phyloP scores from a whole-genome alignment of 2,797 vertebrate species.

The Pseudotriccus pelzelni region DNA sequence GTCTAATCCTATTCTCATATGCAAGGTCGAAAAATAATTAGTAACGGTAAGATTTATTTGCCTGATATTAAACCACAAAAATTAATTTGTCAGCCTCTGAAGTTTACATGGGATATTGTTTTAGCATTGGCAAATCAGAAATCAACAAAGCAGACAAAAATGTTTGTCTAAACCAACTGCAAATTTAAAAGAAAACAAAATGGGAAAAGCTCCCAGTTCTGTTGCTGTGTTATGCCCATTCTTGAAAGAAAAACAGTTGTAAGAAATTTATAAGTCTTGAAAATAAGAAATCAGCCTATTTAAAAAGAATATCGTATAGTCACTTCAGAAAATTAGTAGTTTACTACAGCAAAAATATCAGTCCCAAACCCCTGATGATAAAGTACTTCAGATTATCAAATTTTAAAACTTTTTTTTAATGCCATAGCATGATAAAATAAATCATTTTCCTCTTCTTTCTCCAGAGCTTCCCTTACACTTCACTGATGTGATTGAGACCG shows the following conservation, averaged over 20 bases:
- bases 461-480: background rate
- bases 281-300: background rate
- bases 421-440: background rate
- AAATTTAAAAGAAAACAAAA: background rate
- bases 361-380: background rate
- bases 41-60: conserved; percentile 45
- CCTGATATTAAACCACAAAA: conserved; percentile 12
- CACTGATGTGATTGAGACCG: background rate
- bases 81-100: background rate
- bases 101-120: background rate
- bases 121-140: background rate
- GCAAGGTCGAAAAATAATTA: conserved; percentile 59
- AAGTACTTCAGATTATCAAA: background rate
- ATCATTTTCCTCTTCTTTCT: background rate
- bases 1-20: conserved; percentile 43
- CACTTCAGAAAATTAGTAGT: background rate
- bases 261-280: background rate
- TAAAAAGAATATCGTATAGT: background rate
- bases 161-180: background rate
- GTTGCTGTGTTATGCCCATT: background rate
- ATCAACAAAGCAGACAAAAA: background rate
- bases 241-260: background rate
- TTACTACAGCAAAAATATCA: background rate
- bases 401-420: background rate
- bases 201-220: background rate